Percentiles rank a stretch among this genome's conserved stretches.
Evolutionary conservation across 1,140 invertebrate species (phyloP).

Genomic region (Metopolophium dirhodum): DNA sequence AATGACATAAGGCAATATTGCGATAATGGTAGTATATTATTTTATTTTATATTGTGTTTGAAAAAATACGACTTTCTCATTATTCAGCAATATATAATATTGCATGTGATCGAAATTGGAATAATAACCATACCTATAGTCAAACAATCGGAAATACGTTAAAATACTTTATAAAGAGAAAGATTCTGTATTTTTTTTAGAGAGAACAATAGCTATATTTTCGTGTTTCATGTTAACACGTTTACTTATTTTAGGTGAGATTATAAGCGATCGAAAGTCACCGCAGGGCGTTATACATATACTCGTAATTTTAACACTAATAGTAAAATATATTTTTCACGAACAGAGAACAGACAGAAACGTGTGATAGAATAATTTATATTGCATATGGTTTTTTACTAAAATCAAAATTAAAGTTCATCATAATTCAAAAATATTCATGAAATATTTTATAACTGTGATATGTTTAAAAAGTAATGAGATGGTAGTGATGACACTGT

Average conservation of each 20-base stretch:
- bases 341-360: neutral
- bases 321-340: neutral
- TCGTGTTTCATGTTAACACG: neutral
- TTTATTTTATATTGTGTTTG: neutral
- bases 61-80: conserved; percentile 26
- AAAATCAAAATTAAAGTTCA: neutral
- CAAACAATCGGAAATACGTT: conserved; percentile 12
- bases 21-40: neutral
- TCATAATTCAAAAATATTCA: conserved; percentile 1
- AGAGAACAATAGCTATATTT: neutral
- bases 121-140: neutral
- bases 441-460: neutral
- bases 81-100: neutral
- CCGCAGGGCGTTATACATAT: neutral
- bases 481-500: neutral
- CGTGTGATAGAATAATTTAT: neutral
- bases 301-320: neutral
- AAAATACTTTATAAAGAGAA: neutral
- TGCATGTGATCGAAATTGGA: neutral
- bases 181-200: neutral
- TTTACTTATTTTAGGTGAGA: conserved; percentile 8
- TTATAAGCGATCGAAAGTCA: neutral
- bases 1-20: neutral
- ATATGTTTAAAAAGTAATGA: neutral
- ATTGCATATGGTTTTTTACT: neutral